A percentile compares a stretch with the other conserved stretches of the same genome.
phyloP scores from a whole-genome alignment of 2,797 vertebrate genomes.

The Melopsittacus undulatus region DNA sequence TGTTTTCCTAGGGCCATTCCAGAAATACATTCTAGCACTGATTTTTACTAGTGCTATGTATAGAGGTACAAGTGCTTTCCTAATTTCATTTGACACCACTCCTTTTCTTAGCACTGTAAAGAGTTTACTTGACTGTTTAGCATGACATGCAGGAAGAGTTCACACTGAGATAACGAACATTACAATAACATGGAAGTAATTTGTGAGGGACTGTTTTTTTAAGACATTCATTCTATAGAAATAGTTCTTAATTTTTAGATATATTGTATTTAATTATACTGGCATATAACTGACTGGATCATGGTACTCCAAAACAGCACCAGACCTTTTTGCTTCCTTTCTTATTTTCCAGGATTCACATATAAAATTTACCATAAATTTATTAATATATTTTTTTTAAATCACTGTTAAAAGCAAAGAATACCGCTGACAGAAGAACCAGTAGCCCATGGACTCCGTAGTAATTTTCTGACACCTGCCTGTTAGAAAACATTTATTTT shows the following conservation, averaged over 20 bases:
- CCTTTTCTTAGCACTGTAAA: not conserved
- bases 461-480: not conserved
- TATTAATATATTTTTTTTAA: not conserved
- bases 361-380: not conserved
- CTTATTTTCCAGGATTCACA: not conserved
- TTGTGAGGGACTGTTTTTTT: not conserved
- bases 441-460: not conserved
- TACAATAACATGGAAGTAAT: not conserved
- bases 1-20: not conserved
- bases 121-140: not conserved
- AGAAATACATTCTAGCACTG: not conserved
- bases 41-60: not conserved
- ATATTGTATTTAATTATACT: not conserved
- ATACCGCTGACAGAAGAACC: not conserved
- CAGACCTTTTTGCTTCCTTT: not conserved
- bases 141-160: not conserved
- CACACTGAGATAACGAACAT: not conserved
- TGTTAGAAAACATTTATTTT: not conserved
- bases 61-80: not conserved
- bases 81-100: not conserved
- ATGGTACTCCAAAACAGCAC: not conserved
- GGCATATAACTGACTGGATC: not conserved
- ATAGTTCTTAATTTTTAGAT: not conserved
- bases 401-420: not conserved
- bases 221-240: not conserved